Base-by-base conservation (phyloP, 2,888 invertebrate species). In the Lampropteryx suffumata region DNA sequence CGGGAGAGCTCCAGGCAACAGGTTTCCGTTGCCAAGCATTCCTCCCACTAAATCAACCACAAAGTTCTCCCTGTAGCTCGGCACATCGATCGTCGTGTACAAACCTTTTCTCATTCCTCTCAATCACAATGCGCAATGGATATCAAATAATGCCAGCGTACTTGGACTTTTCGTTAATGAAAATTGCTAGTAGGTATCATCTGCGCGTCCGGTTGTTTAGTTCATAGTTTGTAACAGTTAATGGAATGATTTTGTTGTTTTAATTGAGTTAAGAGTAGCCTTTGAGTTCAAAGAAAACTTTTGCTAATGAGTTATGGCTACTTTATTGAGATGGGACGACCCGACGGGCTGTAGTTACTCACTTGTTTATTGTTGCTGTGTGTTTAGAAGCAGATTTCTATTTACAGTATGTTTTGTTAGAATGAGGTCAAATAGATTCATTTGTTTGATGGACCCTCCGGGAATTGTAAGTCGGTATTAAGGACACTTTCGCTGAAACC, bases 1-100 rank as follows among this genome's bases (percentile, higher is more conserved):
- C 41, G 35, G 50, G 51, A 44, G 42, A 50, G 13, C 43, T 59
- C 64, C 46, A 59, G 72, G 75, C 79, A 80, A 78, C 80, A 79
- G 79, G 78, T 80, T 71, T 71, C 64, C 68, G 66, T 67, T 67
- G 61, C 73, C 62, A 66, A 55, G 66, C 64, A 57, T 51, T 57
- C 53, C 52, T 49, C 63, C 42, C 35, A 52, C 48, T 49, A 46
- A 29, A 51, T 49, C 45, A 58, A 47, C 42, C 28, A 17, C 41
- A 17, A 42, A 40, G 33, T 17, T 13, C 35, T 35, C 34, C 35
- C 40, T 26, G 30, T 35, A 28, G 32, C 30, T 30, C 13, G 28
- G 27, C 21, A 54, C 54, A 54, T 46, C 34, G 52, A 50, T 48
- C 49, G 39, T 27, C 17, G 17, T 1, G 33, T 13, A 9, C 36